A percentile compares a stretch with the other conserved stretches of the same genome.
Evolutionary conservation across 1,140 invertebrate genomes (phyloP).

Genomic region (Eubasilissa regina): DNA sequence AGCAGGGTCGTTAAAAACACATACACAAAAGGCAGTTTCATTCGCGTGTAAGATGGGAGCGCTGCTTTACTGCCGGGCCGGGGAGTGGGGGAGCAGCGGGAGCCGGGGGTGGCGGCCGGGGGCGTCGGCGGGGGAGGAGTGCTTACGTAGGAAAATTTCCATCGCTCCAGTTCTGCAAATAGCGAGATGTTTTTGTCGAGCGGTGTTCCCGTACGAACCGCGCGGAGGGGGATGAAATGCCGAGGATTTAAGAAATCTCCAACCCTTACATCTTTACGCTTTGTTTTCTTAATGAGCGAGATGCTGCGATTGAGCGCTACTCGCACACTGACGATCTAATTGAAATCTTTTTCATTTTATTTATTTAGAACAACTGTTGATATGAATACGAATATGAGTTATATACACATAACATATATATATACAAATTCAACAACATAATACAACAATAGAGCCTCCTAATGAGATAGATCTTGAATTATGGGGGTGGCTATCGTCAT

Average conservation of each 20-base stretch:
- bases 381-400: too few species aligned
- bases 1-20: conserved; percentile 60
- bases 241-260: conserved; percentile 17
- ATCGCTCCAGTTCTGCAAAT: conserved; percentile 41
- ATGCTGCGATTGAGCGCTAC: too few species aligned
- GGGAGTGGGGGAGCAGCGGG: conserved; percentile 17
- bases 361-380: too few species aligned
- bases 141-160: conserved; percentile 31
- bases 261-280: background rate
- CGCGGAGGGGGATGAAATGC: background rate
- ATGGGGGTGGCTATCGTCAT: too few species aligned
- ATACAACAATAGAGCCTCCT: too few species aligned
- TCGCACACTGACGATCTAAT: too few species aligned
- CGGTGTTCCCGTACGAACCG: background rate
- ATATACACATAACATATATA: too few species aligned
- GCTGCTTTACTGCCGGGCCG: conserved; percentile 52
- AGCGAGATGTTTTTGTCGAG: conserved; percentile 9
- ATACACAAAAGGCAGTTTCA: conserved; percentile 59
- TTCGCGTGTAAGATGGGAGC: conserved; percentile 59
- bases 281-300: too few species aligned
- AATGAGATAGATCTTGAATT: too few species aligned
- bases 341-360: too few species aligned
- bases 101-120: conserved; percentile 30
- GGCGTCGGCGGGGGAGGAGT: conserved; percentile 26
- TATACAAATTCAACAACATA: too few species aligned